These are phyloP conservation scores for Passer domesticus DNA, from an alignment of 2,113 vertebrate genomes.

Conservation along the genomic window DNA sequence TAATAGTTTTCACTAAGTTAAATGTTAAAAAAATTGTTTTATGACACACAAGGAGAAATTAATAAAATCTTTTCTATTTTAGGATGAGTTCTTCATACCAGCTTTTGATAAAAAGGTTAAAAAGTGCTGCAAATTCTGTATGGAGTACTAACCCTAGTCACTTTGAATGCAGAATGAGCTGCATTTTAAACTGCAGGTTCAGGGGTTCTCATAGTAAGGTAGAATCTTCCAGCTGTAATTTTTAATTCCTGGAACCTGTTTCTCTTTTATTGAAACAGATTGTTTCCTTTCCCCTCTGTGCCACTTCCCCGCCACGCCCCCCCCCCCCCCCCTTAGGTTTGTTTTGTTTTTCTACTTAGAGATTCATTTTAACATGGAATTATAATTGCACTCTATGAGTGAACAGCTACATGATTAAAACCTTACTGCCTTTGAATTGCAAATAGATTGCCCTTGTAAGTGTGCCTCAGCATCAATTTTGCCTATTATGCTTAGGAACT, in stretches of 20 bases:
- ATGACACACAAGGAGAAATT: not conserved
- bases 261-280: not conserved
- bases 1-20: not conserved
- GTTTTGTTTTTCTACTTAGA: not conserved
- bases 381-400: not conserved
- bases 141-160: not conserved
- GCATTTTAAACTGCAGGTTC: not conserved
- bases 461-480: not conserved
- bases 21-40: not conserved
- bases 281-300: accelerated
- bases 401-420: not conserved
- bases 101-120: not conserved
- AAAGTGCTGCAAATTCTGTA: not conserved
- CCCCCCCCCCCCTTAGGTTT: too few relatives aligned
- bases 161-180: not conserved
- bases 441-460: not conserved
- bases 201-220: not conserved
- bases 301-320: accelerated
- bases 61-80: not conserved
- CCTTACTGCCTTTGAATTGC: not conserved
- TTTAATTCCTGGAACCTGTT: not conserved
- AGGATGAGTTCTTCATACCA: not conserved
- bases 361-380: not conserved
- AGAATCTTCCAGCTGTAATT: not conserved
- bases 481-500: not conserved